Evolutionary conservation across 2,888 invertebrate genomes (phyloP), one percentile per base, ranked within the genome.

Genomic region (Helleia helle): DNA sequence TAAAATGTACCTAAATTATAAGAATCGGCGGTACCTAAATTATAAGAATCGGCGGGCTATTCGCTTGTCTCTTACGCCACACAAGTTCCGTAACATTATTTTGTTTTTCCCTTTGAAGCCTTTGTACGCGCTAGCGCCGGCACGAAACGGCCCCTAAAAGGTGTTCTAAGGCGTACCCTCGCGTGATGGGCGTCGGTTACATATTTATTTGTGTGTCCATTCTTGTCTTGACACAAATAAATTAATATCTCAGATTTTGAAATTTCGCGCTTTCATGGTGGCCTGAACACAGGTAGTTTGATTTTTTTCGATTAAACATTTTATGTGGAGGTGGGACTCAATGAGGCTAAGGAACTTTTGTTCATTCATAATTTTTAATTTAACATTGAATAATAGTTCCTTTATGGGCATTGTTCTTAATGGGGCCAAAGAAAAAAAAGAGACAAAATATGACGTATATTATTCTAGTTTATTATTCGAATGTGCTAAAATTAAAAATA

Each of bases 121-220:
- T 81, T 81, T 83, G 80, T 81, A 68, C 56, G 62, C 59, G 62
- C 75, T 79, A 84, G 83, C 83, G 83, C 83, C 83, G 81, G 76
- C 71, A 71, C 71, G 71, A 79, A 75, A 69, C 66, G 65, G 57
- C 62, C n/a, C 64, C 62, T 64, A 58, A 74, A 76, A 73, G 75
- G 72, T 76, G 73, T 75, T 77, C 72, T 64, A 68, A 71, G 76
- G 73, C 75, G 72, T 72, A 76, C 64, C 74, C 57, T 62, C 54
- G 61, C 59, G 65, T 70, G 71, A 74, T 73, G 69, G 71, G 69
- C 71, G 67, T 68, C 73, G 65, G 71, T 73, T 76, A 80, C 73
- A 81, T 83, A 81, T 83, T 81, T 81, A 84, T 84, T 84, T 80
- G 75, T 73, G 75, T 79, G 71, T 76, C 76, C 75, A 79, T 80